Evolutionary conservation across 1,140 invertebrate genomes (phyloP), one percentile per base, ranked within the genome.

Genomic region (Drosophila dunni): DNA sequence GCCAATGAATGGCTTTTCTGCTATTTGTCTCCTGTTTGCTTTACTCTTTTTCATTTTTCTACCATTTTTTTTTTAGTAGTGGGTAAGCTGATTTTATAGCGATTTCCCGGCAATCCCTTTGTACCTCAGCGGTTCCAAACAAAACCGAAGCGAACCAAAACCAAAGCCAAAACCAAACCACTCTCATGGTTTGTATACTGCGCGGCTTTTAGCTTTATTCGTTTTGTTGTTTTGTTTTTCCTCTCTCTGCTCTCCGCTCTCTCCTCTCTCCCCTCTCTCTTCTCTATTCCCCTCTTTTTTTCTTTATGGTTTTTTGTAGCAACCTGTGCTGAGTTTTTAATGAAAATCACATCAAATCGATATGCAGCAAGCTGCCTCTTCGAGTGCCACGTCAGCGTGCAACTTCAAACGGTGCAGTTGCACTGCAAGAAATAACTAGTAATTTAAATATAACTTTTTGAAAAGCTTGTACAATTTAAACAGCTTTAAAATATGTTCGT

Each of bases 331-430:
- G 78, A 67, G 81, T 80, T 80, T 89, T 89, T 86, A 86, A 86
- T 88, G 83, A 83, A 88, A 86, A 88, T 88, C 79, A 76, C 84
- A 83, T 88, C 83, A 80, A 88, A 88, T 88, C 83, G 73, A 88
- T 88, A 83, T 89, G 77, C 83, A 69, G 63, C 69, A 75, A 77
- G 72, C 79, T 66, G 51, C 8, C 13, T 44, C 56, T 57, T 51
- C 33, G 60, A 44, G n/a, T 36, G 9, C 7, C 45, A 67, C 44
- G 58, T 24, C 45, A 20, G 17, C 68, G 79, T 73, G 66, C 53
- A 75, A 75, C 70, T 79, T 82, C 15, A 79, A 83, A 69, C 29
- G 77, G 64, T 57, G 11, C 76, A 57, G 24, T 3, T 29, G 5
- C 24, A 29, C 24, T 29, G 24, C 3, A 29, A 2, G 2, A 20